phyloP scores from a whole-genome alignment of 2,797 vertebrate species.

The Hoplostethus atlanticus region DNA sequence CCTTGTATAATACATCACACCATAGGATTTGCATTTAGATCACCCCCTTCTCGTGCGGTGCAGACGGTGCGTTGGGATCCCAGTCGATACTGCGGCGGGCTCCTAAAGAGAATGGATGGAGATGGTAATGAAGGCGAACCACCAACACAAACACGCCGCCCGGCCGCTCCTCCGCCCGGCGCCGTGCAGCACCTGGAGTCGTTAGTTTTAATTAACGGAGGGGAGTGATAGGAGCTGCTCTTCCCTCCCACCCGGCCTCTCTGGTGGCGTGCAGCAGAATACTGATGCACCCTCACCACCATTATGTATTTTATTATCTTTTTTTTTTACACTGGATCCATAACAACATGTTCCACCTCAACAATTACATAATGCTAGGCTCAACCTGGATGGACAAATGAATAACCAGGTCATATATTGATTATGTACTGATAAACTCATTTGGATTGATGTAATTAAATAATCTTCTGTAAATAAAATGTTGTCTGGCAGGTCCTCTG shows the following conservation, averaged over 20 bases:
- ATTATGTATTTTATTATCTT: slow-evolving; percentile 5
- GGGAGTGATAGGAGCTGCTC: slow-evolving; percentile 71
- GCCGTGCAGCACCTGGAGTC: slow-evolving; percentile 80
- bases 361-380: not conserved
- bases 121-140: slow-evolving; percentile 84
- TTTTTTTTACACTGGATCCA: slow-evolving; percentile 28
- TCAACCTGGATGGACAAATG: slow-evolving; percentile 17
- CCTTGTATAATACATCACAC: slow-evolving; percentile 63
- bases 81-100: slow-evolving; percentile 75
- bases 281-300: slow-evolving; percentile 54
- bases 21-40: slow-evolving; percentile 85
- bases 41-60: slow-evolving; percentile 55
- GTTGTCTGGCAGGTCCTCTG: no score
- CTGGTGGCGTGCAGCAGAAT: slow-evolving; percentile 57
- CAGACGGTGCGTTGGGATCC: slow-evolving; percentile 55
- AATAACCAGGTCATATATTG: slow-evolving; percentile 16
- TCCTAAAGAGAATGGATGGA: slow-evolving; percentile 84
- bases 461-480: no score
- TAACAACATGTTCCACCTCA: slow-evolving; percentile 8
- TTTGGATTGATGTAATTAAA: slow-evolving; percentile 32
- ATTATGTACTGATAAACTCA: slow-evolving; percentile 28
- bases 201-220: slow-evolving; percentile 86
- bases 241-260: slow-evolving; percentile 56
- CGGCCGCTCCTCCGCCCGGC: slow-evolving; percentile 61
- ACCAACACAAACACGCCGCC: slow-evolving; percentile 83